Conservation (phyloP, 2,113 vertebrate species). For the Oceanites oceanicus region DNA sequence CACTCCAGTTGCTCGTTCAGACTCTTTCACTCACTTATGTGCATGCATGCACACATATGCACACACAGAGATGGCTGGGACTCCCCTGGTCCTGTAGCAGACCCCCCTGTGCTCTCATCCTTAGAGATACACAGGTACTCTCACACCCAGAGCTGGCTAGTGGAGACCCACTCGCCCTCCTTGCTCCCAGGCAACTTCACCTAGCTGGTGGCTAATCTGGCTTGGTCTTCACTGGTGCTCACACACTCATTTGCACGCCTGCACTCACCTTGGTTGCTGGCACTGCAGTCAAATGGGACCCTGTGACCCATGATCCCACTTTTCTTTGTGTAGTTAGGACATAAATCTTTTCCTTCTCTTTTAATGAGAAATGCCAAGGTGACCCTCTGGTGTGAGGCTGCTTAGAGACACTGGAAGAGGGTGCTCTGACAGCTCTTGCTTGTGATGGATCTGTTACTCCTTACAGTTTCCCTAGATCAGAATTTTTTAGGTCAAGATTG, state of each 20-base stretch:
- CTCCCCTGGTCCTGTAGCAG: not conserved
- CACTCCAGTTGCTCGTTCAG: not conserved
- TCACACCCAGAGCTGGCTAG: not conserved
- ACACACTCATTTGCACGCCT: not conserved
- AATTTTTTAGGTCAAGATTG: conserved; percentile 12
- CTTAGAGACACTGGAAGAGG: not conserved
- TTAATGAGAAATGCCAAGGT: not conserved
- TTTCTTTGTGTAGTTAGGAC: not conserved
- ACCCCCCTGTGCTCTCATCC: not conserved
- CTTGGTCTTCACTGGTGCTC: not conserved
- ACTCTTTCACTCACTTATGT: not conserved
- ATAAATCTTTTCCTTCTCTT: not conserved
- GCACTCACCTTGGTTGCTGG: not conserved
- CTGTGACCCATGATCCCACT: not conserved
- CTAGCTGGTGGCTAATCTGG: not conserved
- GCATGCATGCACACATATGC: rapidly evolving
- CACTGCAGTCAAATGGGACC: not conserved
- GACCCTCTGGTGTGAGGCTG: not conserved
- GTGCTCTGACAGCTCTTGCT: not conserved
- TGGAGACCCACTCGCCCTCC: not conserved
- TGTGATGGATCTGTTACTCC: not conserved
- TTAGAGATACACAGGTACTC: not conserved
- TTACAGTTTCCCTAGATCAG: not conserved
- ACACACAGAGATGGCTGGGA: not conserved
- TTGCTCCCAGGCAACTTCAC: not conserved